Conservation (phyloP, 1,140 invertebrate species). For the Ceratitis capitata region DNA sequence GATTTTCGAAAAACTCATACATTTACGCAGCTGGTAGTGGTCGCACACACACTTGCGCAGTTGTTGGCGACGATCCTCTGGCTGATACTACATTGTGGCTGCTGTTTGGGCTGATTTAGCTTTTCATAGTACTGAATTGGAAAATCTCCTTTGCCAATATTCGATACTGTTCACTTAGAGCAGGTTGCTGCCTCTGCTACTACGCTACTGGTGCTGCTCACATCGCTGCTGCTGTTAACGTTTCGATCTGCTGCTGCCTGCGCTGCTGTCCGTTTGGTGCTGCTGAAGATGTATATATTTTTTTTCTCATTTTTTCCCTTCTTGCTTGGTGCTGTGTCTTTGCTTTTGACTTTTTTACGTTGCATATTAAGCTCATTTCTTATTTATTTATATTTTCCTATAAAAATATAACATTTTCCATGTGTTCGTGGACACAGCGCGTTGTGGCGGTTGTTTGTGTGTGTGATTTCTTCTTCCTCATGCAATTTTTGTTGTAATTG, state of each 20-base stretch:
- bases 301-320: too few species aligned
- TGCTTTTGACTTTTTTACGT: not conserved
- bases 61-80: not conserved
- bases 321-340: conserved; percentile 15
- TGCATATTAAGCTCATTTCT: not conserved
- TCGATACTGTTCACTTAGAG: conserved; percentile 7
- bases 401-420: conserved; percentile 19
- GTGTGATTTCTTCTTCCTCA: not conserved
- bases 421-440: not conserved
- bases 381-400: conserved; percentile 22
- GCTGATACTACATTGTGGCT: not conserved
- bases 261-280: not conserved
- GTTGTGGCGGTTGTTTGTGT: not conserved
- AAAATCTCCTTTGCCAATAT: conserved; percentile 25
- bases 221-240: not conserved
- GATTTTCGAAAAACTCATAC: not conserved
- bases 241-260: not conserved
- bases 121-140: not conserved
- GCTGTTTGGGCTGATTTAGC: not conserved
- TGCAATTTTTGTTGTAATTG: not conserved
- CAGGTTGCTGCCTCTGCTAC: not conserved
- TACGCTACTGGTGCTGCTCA: not conserved
- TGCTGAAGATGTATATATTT: too few species aligned
- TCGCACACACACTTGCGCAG: not conserved
- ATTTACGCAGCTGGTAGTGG: not conserved